A percentile compares a stretch with the other conserved stretches of the same genome.
Conservation (phyloP, 1,140 invertebrate species). For the Heliconius eleuchia region DNA sequence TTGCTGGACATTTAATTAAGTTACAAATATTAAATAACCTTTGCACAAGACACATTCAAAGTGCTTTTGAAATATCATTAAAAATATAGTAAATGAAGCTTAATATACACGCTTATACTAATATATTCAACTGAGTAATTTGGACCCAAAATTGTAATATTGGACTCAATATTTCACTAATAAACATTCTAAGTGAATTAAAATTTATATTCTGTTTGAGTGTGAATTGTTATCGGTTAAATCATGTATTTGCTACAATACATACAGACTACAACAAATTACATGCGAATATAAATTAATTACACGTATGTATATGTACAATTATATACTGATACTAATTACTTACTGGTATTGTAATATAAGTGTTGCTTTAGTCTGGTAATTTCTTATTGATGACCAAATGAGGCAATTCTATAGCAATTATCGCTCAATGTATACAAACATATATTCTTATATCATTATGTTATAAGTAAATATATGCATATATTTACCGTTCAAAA, state of each 20-base stretch:
- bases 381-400: too few species aligned
- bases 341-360: too few species aligned
- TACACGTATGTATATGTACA: background rate
- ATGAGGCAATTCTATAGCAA: too few species aligned
- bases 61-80: background rate
- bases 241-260: background rate
- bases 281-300: background rate
- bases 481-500: slow-evolving; percentile 15
- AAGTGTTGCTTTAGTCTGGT: too few species aligned
- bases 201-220: background rate
- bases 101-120: slow-evolving; percentile 12
- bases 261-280: too few species aligned
- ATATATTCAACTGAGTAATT: background rate
- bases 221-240: background rate
- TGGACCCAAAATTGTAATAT: background rate
- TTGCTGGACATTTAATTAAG: background rate
- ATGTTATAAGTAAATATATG: background rate
- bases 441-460: background rate
- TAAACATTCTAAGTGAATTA: background rate
- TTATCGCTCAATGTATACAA: background rate
- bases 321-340: background rate
- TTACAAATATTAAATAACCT: background rate
- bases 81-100: background rate
- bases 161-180: background rate
- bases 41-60: background rate